Evolutionary conservation across 2,797 vertebrate genomes (phyloP).

Genomic region (Spheniscus humboldti): DNA sequence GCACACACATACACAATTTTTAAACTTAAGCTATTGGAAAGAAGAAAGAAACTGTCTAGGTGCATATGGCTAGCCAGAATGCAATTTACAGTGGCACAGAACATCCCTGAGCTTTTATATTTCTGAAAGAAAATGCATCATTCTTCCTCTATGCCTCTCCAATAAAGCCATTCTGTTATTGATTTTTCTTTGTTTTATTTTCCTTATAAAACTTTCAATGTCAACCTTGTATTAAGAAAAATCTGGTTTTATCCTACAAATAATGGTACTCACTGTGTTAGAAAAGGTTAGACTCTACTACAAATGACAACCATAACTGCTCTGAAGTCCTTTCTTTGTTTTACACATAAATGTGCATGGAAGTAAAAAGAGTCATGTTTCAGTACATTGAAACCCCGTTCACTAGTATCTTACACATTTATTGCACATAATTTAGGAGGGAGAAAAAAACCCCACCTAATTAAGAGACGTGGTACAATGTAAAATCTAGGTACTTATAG

Average conservation of each 20-base stretch:
- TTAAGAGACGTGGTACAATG: background rate
- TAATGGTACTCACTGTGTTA: background rate
- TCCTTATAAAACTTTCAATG: background rate
- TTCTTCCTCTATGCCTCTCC: background rate
- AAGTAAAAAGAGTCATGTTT: background rate
- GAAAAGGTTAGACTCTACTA: slow-evolving; percentile 5
- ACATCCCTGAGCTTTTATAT: background rate
- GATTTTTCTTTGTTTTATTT: slow-evolving; percentile 8
- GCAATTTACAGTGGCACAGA: background rate
- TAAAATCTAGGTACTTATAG: background rate
- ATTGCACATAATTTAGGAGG: background rate
- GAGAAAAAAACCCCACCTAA: background rate
- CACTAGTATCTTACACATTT: background rate
- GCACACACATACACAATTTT: background rate
- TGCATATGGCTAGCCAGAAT: background rate
- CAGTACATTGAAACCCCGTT: background rate
- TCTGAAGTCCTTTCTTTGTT: background rate
- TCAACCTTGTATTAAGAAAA: slow-evolving; percentile 30
- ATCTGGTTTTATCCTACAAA: background rate
- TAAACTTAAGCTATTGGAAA: background rate
- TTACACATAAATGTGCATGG: background rate
- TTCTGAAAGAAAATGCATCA: background rate
- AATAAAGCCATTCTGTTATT: background rate
- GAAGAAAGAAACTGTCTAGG: background rate
- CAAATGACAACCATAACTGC: background rate